phyloP scores from a whole-genome alignment of 2,113 vertebrate species.

The Chamaetylas fuelleborni region DNA sequence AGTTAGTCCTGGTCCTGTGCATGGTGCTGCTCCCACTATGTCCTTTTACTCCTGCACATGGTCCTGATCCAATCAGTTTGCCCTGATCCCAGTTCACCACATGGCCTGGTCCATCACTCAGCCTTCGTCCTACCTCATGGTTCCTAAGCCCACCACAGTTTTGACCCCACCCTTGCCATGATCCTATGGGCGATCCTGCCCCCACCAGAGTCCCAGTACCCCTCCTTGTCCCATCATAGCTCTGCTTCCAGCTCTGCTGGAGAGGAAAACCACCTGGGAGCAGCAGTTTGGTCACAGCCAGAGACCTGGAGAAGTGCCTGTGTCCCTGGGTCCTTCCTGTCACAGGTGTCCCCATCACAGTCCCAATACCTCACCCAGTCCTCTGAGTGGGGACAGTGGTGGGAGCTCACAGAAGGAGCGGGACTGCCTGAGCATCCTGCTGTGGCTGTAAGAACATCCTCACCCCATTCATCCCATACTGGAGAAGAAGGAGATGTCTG shows the following conservation, averaged over 20 bases:
- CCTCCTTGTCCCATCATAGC: background rate
- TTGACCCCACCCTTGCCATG: background rate
- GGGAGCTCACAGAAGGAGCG: background rate
- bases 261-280: background rate
- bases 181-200: fast-evolving
- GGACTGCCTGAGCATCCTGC: background rate
- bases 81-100: background rate
- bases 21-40: background rate
- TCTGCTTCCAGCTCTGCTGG: background rate
- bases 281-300: background rate
- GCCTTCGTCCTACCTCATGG: background rate
- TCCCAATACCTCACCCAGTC: background rate
- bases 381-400: background rate
- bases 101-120: background rate
- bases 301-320: background rate
- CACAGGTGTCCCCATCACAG: background rate
- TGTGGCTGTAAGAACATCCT: background rate
- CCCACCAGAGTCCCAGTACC: background rate
- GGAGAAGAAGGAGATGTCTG: background rate
- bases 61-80: background rate
- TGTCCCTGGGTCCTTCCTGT: background rate
- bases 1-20: background rate
- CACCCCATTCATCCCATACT: background rate
- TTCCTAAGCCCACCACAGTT: background rate
- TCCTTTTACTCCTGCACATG: background rate